Percentiles rank a stretch among this genome's conserved stretches.
Conservation (phyloP, 1,140 invertebrate species). For the Rhagoletis pomonella region DNA sequence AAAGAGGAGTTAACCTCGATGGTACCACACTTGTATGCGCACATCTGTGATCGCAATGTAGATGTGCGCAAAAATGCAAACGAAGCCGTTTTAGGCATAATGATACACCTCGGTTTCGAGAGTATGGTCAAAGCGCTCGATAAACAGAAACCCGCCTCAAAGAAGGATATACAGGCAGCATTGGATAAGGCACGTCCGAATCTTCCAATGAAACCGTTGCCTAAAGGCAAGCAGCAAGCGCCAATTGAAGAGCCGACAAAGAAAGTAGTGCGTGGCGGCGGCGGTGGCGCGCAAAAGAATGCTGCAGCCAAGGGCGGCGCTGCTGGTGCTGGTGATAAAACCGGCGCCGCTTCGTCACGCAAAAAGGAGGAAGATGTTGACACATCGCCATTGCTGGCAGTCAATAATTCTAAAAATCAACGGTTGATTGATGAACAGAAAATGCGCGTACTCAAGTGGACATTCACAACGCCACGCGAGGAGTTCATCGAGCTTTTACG, state of each 20-base stretch:
- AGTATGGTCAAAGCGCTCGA: slow-evolving; percentile 85
- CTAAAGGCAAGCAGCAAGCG: slow-evolving; percentile 76
- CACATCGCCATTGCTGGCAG: slow-evolving; percentile 85
- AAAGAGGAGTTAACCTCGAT: slow-evolving; percentile 88
- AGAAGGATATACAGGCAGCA: slow-evolving; percentile 84
- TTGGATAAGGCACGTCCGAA: slow-evolving; percentile 91
- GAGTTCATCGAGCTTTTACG: slow-evolving; percentile 95
- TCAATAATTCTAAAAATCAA: slow-evolving; percentile 93
- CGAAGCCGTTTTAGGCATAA: slow-evolving; percentile 92
- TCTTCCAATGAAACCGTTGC: slow-evolving; percentile 88
- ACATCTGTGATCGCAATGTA: slow-evolving; percentile 92
- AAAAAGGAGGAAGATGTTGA: slow-evolving; percentile 93
- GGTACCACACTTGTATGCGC: slow-evolving; percentile 86
- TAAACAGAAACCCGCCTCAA: slow-evolving; percentile 92
- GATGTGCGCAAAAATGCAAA: slow-evolving; percentile 93
- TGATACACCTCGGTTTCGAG: slow-evolving; percentile 94
- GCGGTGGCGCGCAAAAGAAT: slow-evolving; percentile 67
- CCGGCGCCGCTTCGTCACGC: slow-evolving; percentile 75
- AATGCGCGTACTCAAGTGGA: slow-evolving; percentile 95
- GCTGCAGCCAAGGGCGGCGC: slow-evolving; percentile 73
- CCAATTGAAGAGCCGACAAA: slow-evolving; percentile 75
- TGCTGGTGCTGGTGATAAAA: slow-evolving; percentile 71
- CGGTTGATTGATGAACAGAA: slow-evolving; percentile 94
- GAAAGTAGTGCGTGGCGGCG: slow-evolving; percentile 78
- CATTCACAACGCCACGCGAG: slow-evolving; percentile 92